Base-by-base conservation (phyloP, 2,113 vertebrate genomes). In the Mobula birostris region DNA sequence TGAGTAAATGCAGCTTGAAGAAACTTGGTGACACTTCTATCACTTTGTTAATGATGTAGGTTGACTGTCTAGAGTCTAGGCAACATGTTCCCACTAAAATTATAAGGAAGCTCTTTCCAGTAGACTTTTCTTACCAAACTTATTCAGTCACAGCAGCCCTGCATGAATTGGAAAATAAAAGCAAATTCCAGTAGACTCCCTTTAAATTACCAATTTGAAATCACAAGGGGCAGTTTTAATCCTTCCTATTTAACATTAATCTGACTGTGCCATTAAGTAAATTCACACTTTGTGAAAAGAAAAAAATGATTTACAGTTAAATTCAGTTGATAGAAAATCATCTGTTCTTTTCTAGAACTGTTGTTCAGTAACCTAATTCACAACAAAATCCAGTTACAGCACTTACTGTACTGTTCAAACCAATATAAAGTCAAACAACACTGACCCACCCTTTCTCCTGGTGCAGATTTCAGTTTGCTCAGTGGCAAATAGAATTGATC, bases 161-260 rank as follows among this genome's bases (percentile, higher is more conserved):
- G 14, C 12, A 29, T 17, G 29, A 58, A 87, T 27, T 87, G 56
- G 48, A 24, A 61, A 87, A 87, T 29, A 61, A 87, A 61, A 66
- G 27, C 24, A 56, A 58, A 12, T 29, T 56, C 27, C 56, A 87
- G 24, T n/a, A 66, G 0, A 32, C 19, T 32, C 66, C 21, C 29
- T 88, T 88, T 88, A 61, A 63, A 88, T n/a, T 88, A 61, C 56
- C 83, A 63, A 61, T 88, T n/a, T 14, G 29, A 88, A 88, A 32
- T 7, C 29, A n/a, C 19, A 58, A 11, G n/a, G 40, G n/a, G n/a
- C n/a, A 90, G 40, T 19, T 68, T n/a, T 32, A 66, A 66, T 19
- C 58, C 29, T 88, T 90, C n/a, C 66, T 66, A 90, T 88, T 88
- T n/a, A 61, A 32, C 32, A 90, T 36, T 68, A 90, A 90, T 68